Conservation (phyloP, 2,797 vertebrate species). For the Rhinoraja longicauda region DNA sequence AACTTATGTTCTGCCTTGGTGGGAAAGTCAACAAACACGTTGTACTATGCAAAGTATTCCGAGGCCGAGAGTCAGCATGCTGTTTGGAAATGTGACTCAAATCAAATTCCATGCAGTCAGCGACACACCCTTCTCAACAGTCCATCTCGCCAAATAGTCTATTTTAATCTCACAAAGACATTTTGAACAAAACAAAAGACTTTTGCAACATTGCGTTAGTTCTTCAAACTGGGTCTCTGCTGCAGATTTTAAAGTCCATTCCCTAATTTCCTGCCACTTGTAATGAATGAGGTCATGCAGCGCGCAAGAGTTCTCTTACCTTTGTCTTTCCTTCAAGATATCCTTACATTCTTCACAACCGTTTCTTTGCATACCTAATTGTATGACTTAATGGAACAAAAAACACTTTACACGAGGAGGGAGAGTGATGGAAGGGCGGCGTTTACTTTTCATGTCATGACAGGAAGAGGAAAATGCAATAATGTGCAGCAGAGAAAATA, state of each 20-base stretch:
- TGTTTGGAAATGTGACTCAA: background rate
- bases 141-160: background rate
- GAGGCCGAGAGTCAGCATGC: background rate
- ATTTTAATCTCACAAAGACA: background rate
- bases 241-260: background rate
- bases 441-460: constrained; percentile 46
- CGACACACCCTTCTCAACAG: background rate
- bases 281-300: background rate
- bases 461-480: constrained; percentile 12
- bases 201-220: background rate
- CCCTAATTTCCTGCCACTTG: too few species aligned
- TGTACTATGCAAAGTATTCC: constrained; percentile 1
- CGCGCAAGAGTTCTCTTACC: constrained; percentile 10
- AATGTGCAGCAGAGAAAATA: constrained; percentile 42
- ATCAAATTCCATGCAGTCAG: background rate
- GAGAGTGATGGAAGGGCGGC: constrained; percentile 48
- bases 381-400: constrained; percentile 31
- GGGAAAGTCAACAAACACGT: constrained; percentile 27
- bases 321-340: constrained; percentile 16
- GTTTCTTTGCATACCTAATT: constrained; percentile 31
- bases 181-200: background rate
- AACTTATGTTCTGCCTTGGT: constrained; percentile 69
- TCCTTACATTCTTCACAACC: background rate
- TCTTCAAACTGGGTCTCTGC: constrained; percentile 22
- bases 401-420: background rate